These are phyloP conservation scores for Lingula anatina DNA, from an alignment of 2,888 invertebrate species.

Conservation along the genomic window DNA sequence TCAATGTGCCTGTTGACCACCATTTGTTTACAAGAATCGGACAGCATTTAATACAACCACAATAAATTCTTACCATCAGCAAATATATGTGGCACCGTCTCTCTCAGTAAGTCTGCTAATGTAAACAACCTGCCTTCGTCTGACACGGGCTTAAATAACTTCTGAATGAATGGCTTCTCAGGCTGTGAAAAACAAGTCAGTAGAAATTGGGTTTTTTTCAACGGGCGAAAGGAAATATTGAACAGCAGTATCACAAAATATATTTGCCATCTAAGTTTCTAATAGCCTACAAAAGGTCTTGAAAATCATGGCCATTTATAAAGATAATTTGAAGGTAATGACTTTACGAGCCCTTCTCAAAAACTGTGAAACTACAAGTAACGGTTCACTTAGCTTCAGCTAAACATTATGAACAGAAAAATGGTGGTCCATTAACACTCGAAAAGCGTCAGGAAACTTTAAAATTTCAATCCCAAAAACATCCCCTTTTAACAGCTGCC, in stretches of 20 bases:
- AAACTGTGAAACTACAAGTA: no score
- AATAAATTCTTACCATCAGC: conserved; percentile 12
- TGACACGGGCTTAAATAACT: conserved; percentile 69
- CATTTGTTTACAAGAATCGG: background rate
- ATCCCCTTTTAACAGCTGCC: conserved; percentile 1
- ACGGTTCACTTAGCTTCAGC: no score
- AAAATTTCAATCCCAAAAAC: background rate
- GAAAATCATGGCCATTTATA: background rate
- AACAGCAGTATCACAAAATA: conserved; percentile 1
- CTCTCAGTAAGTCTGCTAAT: conserved; percentile 64
- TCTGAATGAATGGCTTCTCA: conserved; percentile 69
- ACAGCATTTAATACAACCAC: background rate
- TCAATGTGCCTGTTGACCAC: background rate
- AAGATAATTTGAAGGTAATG: no score
- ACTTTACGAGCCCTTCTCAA: no score
- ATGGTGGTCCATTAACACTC: no score
- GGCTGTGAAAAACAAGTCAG: conserved; percentile 15
- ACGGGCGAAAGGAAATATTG: conserved; percentile 1
- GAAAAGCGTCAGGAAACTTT: background rate
- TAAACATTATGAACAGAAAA: no score
- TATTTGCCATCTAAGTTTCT: no score
- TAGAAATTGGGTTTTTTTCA: background rate
- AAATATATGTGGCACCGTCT: conserved; percentile 21
- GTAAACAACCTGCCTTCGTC: conserved; percentile 70
- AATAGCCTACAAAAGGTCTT: background rate